phyloP scores from a whole-genome alignment of 2,888 invertebrate genomes.

The Germaria angustata region DNA sequence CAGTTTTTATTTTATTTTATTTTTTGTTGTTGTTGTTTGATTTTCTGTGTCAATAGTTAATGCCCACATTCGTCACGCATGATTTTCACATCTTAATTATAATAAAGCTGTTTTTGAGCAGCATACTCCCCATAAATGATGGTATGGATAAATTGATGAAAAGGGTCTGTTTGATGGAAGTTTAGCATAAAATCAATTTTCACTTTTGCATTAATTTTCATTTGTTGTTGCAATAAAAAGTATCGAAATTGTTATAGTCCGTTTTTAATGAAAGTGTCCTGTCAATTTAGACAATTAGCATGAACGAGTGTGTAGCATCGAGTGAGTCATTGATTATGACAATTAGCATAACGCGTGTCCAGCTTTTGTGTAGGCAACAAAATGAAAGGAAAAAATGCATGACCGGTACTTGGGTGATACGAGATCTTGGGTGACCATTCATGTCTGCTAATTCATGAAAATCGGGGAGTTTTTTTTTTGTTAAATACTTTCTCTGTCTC shows the following conservation, averaged over 20 bases:
- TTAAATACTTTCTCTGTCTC: background rate
- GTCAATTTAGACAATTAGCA: constrained; percentile 55
- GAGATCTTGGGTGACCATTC: constrained; percentile 13
- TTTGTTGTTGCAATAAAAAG: constrained; percentile 10
- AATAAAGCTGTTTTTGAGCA: constrained; percentile 50
- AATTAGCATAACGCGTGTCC: constrained; percentile 69
- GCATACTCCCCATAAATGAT: constrained; percentile 56
- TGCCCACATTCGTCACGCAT: constrained; percentile 47
- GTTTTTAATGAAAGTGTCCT: constrained; percentile 42
- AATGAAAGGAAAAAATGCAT: background rate
- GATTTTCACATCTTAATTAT: constrained; percentile 56
- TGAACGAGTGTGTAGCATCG: constrained; percentile 21
- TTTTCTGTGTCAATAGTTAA: constrained; percentile 16
- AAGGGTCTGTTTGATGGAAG: background rate
- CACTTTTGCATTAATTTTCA: constrained; percentile 60
- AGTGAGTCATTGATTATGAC: constrained; percentile 61
- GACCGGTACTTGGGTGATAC: constrained; percentile 54
- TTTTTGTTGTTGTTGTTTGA: background rate
- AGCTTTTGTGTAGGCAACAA: constrained; percentile 19
- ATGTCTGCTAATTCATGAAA: constrained; percentile 39
- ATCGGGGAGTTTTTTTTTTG: constrained; percentile 41
- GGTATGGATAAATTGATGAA: background rate
- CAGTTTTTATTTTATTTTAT: background rate
- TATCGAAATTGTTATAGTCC: constrained; percentile 10
- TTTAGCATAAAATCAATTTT: constrained; percentile 65